A percentile compares a stretch with the other conserved stretches of the same genome.
phyloP scores from a whole-genome alignment of 2,113 vertebrate species.

The Trogon melanurus region DNA sequence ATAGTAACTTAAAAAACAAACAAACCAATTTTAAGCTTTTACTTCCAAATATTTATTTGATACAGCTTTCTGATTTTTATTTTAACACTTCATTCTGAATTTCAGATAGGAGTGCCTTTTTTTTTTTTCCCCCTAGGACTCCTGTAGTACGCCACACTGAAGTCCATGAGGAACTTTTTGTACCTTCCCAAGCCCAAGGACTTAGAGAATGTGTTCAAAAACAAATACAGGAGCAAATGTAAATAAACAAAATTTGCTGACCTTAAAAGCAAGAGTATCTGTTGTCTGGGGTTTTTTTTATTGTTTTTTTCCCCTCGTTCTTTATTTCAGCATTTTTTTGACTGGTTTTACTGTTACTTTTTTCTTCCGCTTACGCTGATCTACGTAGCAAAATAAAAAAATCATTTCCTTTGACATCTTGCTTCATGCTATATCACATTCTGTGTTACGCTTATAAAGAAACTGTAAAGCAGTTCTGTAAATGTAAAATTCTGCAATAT shows the following conservation, averaged over 20 bases:
- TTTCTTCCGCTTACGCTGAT: background rate
- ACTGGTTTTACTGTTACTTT: background rate
- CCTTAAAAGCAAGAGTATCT: background rate
- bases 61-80: background rate
- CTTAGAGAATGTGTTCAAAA: accelerated
- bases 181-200: background rate
- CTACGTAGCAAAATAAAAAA: background rate
- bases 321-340: background rate
- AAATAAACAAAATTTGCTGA: background rate
- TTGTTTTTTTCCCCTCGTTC: background rate
- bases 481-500: background rate
- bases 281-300: background rate
- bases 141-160: background rate
- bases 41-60: background rate
- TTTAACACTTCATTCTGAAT: background rate
- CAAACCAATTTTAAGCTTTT: background rate
- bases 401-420: background rate
- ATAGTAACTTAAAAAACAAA: background rate
- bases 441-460: background rate
- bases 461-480: background rate
- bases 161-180: background rate
- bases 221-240: background rate
- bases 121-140: background rate
- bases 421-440: background rate
- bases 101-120: background rate